A percentile compares a stretch with the other conserved stretches of the same genome.
phyloP scores from a whole-genome alignment of 2,888 invertebrate genomes.

The Cybosia mesomella region DNA sequence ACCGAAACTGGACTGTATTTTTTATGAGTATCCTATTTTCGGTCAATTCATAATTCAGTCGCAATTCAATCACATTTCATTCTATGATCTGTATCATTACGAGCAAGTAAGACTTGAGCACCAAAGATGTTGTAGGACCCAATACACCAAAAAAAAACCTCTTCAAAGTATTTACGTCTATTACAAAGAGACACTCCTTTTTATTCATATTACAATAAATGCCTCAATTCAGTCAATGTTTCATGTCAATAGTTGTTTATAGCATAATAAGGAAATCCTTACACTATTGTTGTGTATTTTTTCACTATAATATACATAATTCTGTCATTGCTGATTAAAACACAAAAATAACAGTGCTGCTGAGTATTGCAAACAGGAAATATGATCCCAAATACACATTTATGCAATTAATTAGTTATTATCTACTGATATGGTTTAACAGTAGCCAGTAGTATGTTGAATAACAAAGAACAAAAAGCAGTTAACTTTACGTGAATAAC shows the following conservation, averaged over 20 bases:
- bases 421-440: neutral
- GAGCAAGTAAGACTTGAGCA: too few species aligned
- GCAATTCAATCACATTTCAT: too few species aligned
- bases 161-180: too few species aligned
- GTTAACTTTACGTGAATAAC: neutral
- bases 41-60: too few species aligned
- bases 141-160: too few species aligned
- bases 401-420: conserved; percentile 6
- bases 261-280: neutral
- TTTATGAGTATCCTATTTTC: too few species aligned
- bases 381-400: conserved; percentile 34
- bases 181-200: too few species aligned
- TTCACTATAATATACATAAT: neutral
- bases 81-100: too few species aligned
- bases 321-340: neutral
- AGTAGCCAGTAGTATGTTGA: neutral
- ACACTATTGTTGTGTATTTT: too few species aligned
- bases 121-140: too few species aligned
- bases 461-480: neutral
- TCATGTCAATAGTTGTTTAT: neutral
- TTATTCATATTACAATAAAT: too few species aligned
- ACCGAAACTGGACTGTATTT: too few species aligned
- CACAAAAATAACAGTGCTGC: neutral
- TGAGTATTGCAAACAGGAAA: conserved; percentile 52
- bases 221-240: neutral